phyloP scores from a whole-genome alignment of 2,797 vertebrate species.

The Linurgus olivaceus region DNA sequence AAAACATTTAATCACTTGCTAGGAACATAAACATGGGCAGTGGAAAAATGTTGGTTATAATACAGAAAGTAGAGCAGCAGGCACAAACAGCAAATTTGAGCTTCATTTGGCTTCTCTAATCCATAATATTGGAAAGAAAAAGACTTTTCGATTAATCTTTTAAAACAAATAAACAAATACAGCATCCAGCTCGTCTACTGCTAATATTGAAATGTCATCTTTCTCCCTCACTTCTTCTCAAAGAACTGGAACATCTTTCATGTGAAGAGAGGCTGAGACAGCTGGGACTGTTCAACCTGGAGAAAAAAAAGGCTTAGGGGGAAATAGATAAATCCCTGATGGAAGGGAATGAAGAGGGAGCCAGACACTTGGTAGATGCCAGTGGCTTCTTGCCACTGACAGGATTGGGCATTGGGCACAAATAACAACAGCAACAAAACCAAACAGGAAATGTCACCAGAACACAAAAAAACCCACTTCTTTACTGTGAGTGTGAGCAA shows the following conservation, averaged over 20 bases:
- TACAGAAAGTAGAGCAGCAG: background rate
- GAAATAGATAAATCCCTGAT: background rate
- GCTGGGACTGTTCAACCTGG: background rate
- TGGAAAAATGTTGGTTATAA: background rate
- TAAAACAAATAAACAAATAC: background rate
- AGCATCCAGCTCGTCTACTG: background rate
- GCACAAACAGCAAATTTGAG: background rate
- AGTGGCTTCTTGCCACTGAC: background rate
- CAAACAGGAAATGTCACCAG: background rate
- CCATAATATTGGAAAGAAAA: background rate
- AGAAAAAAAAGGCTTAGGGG: background rate
- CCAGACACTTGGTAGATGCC: background rate
- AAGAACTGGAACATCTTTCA: background rate
- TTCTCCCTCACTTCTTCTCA: background rate
- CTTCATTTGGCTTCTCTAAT: background rate
- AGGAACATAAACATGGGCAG: background rate
- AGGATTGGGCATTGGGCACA: background rate
- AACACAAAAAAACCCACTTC: background rate
- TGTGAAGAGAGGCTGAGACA: background rate
- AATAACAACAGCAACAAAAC: background rate
- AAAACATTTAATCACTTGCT: constrained; percentile 47
- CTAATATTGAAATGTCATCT: background rate
- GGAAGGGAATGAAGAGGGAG: background rate
- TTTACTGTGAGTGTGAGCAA: background rate
- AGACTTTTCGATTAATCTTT: background rate